Evolutionary conservation across 2,888 invertebrate genomes (phyloP), one percentile per base, ranked within the genome.

Genomic region (Lithosia quadra): DNA sequence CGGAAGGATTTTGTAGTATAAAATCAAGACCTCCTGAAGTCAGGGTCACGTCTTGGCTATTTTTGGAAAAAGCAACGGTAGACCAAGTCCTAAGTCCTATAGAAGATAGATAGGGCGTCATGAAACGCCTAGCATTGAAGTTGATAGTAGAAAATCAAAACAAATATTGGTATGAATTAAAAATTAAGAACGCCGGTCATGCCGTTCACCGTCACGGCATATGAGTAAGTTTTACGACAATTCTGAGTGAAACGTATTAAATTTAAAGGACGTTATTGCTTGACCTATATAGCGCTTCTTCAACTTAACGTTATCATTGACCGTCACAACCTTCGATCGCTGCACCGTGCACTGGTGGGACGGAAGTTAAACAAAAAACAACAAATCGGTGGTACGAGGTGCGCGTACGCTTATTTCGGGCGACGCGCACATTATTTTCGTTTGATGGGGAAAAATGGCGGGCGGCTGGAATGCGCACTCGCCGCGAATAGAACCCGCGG

Each of bases 341-440:
- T 58, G 58, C 58, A 58, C 33, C 15, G 49, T 86, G 87, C 74
- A 72, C 65, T 60, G 15, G 56, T 61, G 63, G 65, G 65, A 71
- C 82, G 82, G 81, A 85, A 86, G 80, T 70, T 77, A 83, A 80
- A 76, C 55, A 81, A 78, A 73, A 77, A 73, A 79, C 71, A 82
- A 74, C 72, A 69, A 80, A 76, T 74, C 68, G 71, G 67, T 71
- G 76, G 71, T 75, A 72, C 73, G 75, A 82, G 72, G 77, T 78
- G 85, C 86, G 88, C 85, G 84, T 83, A 85, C 80, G 90, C 85
- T 87, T 92, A 91, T 91, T 92, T 92, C 83, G 86, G 88, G 89
- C 87, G 78, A 86, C 88, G 81, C 83, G 82, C 84, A 85, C 86
- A 90, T 91, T 92, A 93, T 93, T 93, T 92, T 88, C 79, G 91